Base-by-base conservation (phyloP, 2,888 invertebrate genomes). In the Troilus luridus region DNA sequence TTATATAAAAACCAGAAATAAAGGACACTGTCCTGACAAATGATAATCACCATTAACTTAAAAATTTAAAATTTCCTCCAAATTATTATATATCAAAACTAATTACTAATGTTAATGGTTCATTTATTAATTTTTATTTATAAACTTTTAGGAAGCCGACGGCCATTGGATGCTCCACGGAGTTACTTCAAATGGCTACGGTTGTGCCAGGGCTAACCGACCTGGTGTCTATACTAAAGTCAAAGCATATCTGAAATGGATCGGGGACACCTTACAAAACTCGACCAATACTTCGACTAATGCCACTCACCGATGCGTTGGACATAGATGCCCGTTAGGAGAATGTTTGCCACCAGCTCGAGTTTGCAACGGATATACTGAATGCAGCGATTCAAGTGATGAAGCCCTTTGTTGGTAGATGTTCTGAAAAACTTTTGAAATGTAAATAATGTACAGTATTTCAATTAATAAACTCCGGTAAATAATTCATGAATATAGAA, bases 151-250 rank as follows among this genome's bases (percentile, higher is more conserved):
- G 97, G 94, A 94, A 92, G 92, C 93, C 59, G 94, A 94, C 92
- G 94, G 94, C 0, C 93, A 93, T 56, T 95, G 95, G 95, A 93
- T 94, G 24, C 92, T 95, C 88, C 93, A 94, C 89, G 95, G 97
- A 17, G 96, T 97, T 19, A 97, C 97, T 0, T 97, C 97, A 93
- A 97, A 97, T 93, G 97, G 97, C 0, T 97, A 97, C 93, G 97
- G 97, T 0, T 97, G 97, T 94, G 97, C 97, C 0, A 95, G 97
- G 92, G 97, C 97, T 0, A 96, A 96, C 93, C 95, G 97, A 12
- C 97, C 97, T 24, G 97, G 97, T 67, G 97, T 97, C 88, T 97
- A 97, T 94, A 97, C 97, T 0, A 97, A 97, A 94, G 97, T 97
- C 17, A 95, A 96, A 62, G 96, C 96, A 94, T 97, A 97, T 94